Conservation (phyloP, 1,140 invertebrate genomes). For the Nasonia giraulti region DNA sequence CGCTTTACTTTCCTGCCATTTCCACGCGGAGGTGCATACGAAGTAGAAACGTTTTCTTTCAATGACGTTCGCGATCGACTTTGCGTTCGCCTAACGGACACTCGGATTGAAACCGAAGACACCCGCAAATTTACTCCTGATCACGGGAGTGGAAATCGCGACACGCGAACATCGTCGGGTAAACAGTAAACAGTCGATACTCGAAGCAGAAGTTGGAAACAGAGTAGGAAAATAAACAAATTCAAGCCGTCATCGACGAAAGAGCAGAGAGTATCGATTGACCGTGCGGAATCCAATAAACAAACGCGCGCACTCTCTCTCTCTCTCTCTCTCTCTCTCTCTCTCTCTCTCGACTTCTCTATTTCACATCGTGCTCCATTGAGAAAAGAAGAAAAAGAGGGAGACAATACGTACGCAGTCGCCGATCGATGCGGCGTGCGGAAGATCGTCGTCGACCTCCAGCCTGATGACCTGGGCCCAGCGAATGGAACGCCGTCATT, state of each 20-base stretch:
- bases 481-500: neutral
- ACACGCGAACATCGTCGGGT: too few species aligned
- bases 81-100: too few species aligned
- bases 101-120: too few species aligned
- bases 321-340: neutral
- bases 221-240: neutral
- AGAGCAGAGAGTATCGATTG: neutral
- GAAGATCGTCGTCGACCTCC: slow-evolving; percentile 23
- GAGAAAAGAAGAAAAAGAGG: neutral
- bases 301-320: neutral
- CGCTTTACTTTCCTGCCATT: too few species aligned
- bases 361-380: too few species aligned
- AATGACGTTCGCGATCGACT: too few species aligned
- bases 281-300: neutral
- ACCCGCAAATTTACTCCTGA: too few species aligned
- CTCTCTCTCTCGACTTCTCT: neutral
- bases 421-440: slow-evolving; percentile 26
- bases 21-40: too few species aligned
- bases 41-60: too few species aligned
- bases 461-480: slow-evolving; percentile 32
- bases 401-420: neutral
- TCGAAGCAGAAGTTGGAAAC: neutral
- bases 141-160: too few species aligned
- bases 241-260: neutral
- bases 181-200: too few species aligned